Conservation (phyloP, 2,113 vertebrate genomes). For the Vidua macroura region DNA sequence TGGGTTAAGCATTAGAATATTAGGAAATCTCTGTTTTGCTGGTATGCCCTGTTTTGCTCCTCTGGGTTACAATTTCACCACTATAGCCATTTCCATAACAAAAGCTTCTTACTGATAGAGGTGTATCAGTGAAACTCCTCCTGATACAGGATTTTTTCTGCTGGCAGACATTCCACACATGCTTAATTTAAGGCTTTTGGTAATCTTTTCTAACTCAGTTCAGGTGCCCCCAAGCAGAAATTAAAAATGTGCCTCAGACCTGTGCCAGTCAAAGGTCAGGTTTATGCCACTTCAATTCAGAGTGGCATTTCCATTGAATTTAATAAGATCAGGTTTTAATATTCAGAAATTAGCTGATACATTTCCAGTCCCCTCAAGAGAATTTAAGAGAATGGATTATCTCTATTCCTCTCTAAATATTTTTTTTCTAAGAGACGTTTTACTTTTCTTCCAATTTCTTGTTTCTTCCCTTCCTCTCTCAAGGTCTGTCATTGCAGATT, state of each 20-base stretch:
- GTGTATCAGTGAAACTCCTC: neutral
- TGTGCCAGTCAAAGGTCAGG: neutral
- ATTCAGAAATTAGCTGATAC: neutral
- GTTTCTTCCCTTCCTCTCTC: neutral
- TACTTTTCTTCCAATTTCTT: slow-evolving; percentile 5
- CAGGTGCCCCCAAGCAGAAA: neutral
- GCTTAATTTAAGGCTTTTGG: neutral
- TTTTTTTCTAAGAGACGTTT: neutral
- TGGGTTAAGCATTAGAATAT: neutral
- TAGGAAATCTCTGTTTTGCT: neutral
- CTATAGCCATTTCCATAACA: neutral
- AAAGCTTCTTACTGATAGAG: neutral
- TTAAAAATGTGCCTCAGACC: neutral
- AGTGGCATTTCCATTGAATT: neutral
- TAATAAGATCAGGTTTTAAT: neutral
- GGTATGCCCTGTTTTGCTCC: neutral
- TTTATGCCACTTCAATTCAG: neutral
- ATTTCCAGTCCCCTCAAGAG: neutral
- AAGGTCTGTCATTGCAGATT: neutral
- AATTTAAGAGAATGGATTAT: neutral
- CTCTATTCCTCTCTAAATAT: neutral
- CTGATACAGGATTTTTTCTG: neutral
- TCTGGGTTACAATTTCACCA: neutral
- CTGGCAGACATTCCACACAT: neutral
- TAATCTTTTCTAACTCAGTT: neutral